A percentile compares a stretch with the other conserved stretches of the same genome.
These are phyloP conservation scores for Parnassius mnemosyne DNA, from an alignment of 2,888 invertebrate genomes.

Conservation along the genomic window DNA sequence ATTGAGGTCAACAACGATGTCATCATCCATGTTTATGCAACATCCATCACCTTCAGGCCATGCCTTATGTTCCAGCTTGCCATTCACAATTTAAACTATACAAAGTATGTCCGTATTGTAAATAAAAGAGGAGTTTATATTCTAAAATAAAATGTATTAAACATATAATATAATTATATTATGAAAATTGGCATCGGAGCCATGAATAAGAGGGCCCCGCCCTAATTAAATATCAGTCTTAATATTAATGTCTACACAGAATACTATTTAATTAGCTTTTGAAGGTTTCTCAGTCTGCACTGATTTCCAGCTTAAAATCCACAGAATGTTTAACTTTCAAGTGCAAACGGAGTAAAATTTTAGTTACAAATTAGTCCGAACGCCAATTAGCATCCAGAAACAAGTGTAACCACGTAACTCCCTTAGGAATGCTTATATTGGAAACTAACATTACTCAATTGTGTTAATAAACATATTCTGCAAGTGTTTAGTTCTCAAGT, in stretches of 20 bases:
- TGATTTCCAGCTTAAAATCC: neutral
- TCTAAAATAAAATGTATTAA: too few species aligned
- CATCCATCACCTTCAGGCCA: too few species aligned
- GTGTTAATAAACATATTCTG: slow-evolving; percentile 45
- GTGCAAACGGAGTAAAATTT: neutral
- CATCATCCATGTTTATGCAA: too few species aligned
- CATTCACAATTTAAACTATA: too few species aligned
- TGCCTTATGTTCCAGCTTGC: too few species aligned
- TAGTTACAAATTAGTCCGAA: slow-evolving; percentile 6
- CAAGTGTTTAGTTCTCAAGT: slow-evolving; percentile 49
- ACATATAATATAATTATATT: too few species aligned
- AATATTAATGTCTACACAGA: neutral
- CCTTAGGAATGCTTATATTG: slow-evolving; percentile 7
- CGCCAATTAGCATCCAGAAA: slow-evolving; percentile 11
- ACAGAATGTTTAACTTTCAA: neutral
- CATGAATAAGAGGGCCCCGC: too few species aligned
- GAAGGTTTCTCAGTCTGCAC: neutral
- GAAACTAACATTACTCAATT: slow-evolving; percentile 40
- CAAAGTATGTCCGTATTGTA: too few species aligned
- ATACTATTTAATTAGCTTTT: neutral
- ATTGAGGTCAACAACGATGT: too few species aligned
- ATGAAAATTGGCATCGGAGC: too few species aligned
- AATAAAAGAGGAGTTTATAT: too few species aligned
- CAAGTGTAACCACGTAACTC: slow-evolving; percentile 4
- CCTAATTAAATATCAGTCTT: too few species aligned